A percentile compares a stretch with the other conserved stretches of the same genome.
Evolutionary conservation across 2,113 vertebrate genomes (phyloP).

Genomic region (Phoxinus phoxinus): DNA sequence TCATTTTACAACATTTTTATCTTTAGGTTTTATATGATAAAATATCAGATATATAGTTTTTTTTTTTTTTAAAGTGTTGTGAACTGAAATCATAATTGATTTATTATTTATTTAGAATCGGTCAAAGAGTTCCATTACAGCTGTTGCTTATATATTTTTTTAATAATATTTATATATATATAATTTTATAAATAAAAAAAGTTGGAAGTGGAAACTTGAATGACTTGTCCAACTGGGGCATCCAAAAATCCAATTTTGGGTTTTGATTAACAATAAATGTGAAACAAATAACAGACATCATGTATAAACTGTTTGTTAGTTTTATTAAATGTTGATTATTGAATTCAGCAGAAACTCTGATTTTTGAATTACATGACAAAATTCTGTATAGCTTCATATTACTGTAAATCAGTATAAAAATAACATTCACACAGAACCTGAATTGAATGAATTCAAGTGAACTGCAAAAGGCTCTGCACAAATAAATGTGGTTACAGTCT

Average conservation of each 20-base stretch:
- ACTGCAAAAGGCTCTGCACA: background rate
- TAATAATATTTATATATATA: too few relatives aligned
- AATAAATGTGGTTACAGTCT: background rate
- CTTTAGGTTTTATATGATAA: background rate
- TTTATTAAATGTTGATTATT: slow-evolving; percentile 26
- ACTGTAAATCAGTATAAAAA: slow-evolving; percentile 5
- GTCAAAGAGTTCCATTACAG: too few relatives aligned
- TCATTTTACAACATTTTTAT: background rate
- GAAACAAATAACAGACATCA: background rate
- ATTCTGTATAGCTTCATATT: background rate
- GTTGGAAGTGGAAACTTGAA: too few relatives aligned
- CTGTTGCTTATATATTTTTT: too few relatives aligned
- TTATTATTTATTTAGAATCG: too few relatives aligned
- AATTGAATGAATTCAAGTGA: slow-evolving; percentile 6
- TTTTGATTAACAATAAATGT: background rate
- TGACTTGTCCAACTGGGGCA: too few relatives aligned
- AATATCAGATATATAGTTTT: background rate
- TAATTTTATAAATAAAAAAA: too few relatives aligned
- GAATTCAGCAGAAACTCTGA: background rate
- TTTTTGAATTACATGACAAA: background rate
- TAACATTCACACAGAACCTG: slow-evolving; percentile 37
- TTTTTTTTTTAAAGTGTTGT: too few relatives aligned
- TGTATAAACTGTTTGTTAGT: background rate
- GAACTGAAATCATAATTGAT: too few relatives aligned
- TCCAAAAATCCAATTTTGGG: too few relatives aligned